A percentile compares a stretch with the other conserved stretches of the same genome.
Evolutionary conservation across 2,888 invertebrate genomes (phyloP).

Genomic region (Lasioglossum morio): DNA sequence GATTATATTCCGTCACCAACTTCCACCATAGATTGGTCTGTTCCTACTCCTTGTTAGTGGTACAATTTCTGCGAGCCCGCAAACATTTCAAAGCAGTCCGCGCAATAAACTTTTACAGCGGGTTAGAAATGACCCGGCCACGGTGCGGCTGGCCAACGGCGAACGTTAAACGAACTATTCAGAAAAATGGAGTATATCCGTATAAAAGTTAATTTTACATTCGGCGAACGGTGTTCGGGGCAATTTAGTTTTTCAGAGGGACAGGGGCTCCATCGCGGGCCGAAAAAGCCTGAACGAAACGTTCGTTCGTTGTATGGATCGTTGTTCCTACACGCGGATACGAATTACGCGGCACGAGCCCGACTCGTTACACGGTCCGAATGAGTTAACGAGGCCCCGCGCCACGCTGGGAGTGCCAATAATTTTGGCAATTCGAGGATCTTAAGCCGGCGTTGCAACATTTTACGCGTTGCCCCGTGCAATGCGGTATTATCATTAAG

Average conservation of each 20-base stretch:
- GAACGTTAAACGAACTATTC: neutral
- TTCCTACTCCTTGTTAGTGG: no score
- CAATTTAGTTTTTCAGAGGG: neutral
- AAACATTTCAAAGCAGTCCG: neutral
- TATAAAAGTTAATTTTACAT: slow-evolving; percentile 4
- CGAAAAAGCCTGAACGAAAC: neutral
- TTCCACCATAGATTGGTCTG: neutral
- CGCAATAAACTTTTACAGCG: neutral
- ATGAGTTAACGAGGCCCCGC: slow-evolving; percentile 34
- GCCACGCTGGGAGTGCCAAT: slow-evolving; percentile 31
- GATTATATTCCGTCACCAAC: neutral
- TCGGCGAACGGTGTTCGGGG: neutral
- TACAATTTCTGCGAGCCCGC: neutral
- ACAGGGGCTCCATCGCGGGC: neutral
- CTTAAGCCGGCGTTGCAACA: slow-evolving; percentile 34
- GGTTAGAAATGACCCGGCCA: neutral
- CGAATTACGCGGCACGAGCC: slow-evolving; percentile 26
- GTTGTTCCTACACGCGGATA: slow-evolving; percentile 18
- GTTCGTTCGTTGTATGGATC: slow-evolving; percentile 1
- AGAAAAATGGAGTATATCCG: neutral
- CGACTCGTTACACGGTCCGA: slow-evolving; percentile 36
- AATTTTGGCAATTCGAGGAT: slow-evolving; percentile 45
- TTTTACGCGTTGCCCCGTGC: slow-evolving; percentile 35
- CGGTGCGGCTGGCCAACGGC: neutral
- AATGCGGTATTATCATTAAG: slow-evolving; percentile 49